A percentile compares a stretch with the other conserved stretches of the same genome.
These are phyloP conservation scores for Enchytraeus crypticus DNA, from an alignment of 2,888 invertebrate genomes.

Conservation along the genomic window DNA sequence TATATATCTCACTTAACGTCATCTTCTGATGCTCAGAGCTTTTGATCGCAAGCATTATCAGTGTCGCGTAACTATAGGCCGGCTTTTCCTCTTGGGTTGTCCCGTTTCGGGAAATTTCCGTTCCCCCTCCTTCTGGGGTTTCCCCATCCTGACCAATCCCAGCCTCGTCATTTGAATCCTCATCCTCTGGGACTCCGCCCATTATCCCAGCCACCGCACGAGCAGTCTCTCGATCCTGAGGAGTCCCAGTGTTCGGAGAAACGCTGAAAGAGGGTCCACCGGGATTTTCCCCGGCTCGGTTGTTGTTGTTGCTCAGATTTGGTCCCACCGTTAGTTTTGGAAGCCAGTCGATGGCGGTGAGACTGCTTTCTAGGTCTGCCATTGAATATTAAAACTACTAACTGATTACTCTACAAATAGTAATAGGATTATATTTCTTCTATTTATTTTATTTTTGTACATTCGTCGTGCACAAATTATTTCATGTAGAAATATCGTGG, in stretches of 20 bases:
- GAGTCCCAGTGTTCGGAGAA: too few species aligned
- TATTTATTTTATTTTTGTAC: too few species aligned
- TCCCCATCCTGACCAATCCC: too few species aligned
- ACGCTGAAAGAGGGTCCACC: too few species aligned
- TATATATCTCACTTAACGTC: slow-evolving; percentile 93
- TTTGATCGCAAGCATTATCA: slow-evolving; percentile 96
- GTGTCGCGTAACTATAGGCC: slow-evolving; percentile 93
- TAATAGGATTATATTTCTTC: too few species aligned
- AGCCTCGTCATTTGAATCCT: neutral
- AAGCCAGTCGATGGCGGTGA: slow-evolving; percentile 54
- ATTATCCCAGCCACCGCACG: neutral
- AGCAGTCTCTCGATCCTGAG: too few species aligned
- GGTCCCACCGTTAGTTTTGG: slow-evolving; percentile 32
- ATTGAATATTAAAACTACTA: too few species aligned
- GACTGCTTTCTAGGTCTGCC: slow-evolving; percentile 50
- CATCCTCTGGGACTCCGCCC: neutral
- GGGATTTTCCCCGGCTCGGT: neutral
- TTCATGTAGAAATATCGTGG: too few species aligned
- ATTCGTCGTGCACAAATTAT: too few species aligned
- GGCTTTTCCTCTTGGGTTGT: slow-evolving; percentile 65
- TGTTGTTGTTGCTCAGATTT: neutral
- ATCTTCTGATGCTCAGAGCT: slow-evolving; percentile 82
- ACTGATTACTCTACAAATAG: too few species aligned
- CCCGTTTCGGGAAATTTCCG: too few species aligned
- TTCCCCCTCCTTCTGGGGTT: too few species aligned